phyloP scores from a whole-genome alignment of 2,113 vertebrate genomes.

The Tachycineta bicolor region DNA sequence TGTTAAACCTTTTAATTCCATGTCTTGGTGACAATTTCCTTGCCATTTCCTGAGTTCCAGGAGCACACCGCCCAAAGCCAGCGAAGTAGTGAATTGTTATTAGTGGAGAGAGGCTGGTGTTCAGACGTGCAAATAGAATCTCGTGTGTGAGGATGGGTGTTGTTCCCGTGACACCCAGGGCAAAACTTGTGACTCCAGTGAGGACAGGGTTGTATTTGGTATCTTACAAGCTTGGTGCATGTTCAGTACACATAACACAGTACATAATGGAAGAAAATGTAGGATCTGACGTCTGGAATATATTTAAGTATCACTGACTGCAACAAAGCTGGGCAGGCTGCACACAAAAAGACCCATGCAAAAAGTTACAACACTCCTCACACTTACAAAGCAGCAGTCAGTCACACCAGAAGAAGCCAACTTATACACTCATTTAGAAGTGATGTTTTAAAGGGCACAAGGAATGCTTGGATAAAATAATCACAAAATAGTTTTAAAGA shows the following conservation, averaged over 20 bases:
- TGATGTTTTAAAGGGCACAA: not conserved
- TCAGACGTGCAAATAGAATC: not conserved
- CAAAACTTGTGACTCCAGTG: not conserved
- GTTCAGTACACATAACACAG: not conserved
- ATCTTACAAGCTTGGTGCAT: not conserved
- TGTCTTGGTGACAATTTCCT: not conserved
- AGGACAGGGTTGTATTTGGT: not conserved
- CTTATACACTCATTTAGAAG: not conserved
- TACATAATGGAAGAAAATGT: not conserved
- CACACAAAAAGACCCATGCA: fast-evolving
- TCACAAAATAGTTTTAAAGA: not conserved
- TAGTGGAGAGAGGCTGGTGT: not conserved
- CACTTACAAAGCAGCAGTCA: not conserved
- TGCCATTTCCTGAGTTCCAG: not conserved
- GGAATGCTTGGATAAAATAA: not conserved
- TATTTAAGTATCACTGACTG: not conserved
- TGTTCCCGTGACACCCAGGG: not conserved
- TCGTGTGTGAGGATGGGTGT: not conserved
- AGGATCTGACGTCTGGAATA: not conserved
- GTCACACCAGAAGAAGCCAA: not conserved
- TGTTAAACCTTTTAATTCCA: not conserved
- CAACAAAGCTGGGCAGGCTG: not conserved
- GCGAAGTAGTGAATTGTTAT: not conserved
- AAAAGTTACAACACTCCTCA: not conserved
- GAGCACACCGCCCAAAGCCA: not conserved